Evolutionary conservation across 2,888 invertebrate genomes (phyloP).

Genomic region (Gonocerus acuteangulatus): DNA sequence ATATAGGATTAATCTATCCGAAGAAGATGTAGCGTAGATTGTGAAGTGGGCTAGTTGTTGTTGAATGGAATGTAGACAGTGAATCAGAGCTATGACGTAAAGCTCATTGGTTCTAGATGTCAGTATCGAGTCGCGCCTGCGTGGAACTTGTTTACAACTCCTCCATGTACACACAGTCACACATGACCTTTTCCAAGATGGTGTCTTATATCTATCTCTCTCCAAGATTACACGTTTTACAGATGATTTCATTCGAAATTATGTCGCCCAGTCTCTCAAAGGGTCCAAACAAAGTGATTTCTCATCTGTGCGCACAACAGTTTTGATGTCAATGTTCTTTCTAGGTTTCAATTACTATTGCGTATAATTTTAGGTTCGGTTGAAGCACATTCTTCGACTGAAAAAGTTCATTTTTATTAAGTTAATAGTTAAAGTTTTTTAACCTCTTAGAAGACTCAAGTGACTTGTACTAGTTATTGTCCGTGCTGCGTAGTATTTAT

Average conservation of each 20-base stretch:
- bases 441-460: neutral
- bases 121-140: slow-evolving; percentile 44
- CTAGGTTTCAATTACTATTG: slow-evolving; percentile 35
- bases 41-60: neutral
- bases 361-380: slow-evolving; percentile 35
- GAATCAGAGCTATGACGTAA: slow-evolving; percentile 38
- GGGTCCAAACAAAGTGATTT: too few relatives aligned
- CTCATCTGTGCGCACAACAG: slow-evolving; percentile 15
- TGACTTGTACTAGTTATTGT: slow-evolving; percentile 13
- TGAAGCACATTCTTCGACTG: slow-evolving; percentile 34
- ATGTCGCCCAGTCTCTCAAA: too few relatives aligned
- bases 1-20: too few relatives aligned
- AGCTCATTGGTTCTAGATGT: slow-evolving; percentile 28
- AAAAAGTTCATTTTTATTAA: slow-evolving; percentile 17
- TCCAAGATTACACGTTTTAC: neutral
- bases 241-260: too few relatives aligned
- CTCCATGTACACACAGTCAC: slow-evolving; percentile 39
- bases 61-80: slow-evolving; percentile 34
- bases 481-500: neutral
- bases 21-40: too few relatives aligned
- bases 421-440: slow-evolving; percentile 15
- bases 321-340: slow-evolving; percentile 37
- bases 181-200: slow-evolving; percentile 43
- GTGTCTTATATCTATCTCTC: slow-evolving; percentile 39
- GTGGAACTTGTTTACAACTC: slow-evolving; percentile 49